phyloP scores from a whole-genome alignment of 2,113 vertebrate species.

The Poicephalus gulielmi region DNA sequence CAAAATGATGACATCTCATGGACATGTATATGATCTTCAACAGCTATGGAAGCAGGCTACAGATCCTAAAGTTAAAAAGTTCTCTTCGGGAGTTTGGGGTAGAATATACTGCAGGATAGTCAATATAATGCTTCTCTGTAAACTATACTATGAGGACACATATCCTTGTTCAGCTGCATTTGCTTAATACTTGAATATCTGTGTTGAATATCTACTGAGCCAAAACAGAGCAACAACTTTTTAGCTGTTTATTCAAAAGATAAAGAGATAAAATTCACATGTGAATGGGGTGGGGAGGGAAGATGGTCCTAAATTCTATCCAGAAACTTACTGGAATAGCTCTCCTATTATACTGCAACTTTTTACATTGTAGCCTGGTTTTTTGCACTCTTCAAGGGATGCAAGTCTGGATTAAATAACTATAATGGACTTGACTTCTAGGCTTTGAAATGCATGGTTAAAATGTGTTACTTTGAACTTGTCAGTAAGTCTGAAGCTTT shows the following conservation, averaged over 20 bases:
- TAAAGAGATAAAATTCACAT: slow-evolving; percentile 36
- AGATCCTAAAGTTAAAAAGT: slow-evolving; percentile 66
- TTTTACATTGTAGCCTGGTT: slow-evolving; percentile 3
- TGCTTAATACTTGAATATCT: slow-evolving; percentile 74
- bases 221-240: slow-evolving; percentile 49
- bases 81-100: slow-evolving; percentile 76
- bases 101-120: slow-evolving; percentile 84
- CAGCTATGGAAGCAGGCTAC: slow-evolving; percentile 85
- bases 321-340: neutral
- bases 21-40: slow-evolving; percentile 81
- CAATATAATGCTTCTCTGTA: slow-evolving; percentile 86
- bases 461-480: neutral
- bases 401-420: slow-evolving; percentile 26
- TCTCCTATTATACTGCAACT: slow-evolving; percentile 9
- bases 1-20: slow-evolving; percentile 95
- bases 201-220: slow-evolving; percentile 70
- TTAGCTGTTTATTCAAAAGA: slow-evolving; percentile 35
- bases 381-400: neutral
- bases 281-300: neutral
- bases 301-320: neutral
- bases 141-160: slow-evolving; percentile 69
- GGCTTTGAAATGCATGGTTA: neutral
- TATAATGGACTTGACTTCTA: slow-evolving; percentile 20
- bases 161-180: slow-evolving; percentile 90
- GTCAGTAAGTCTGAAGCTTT: neutral